Evolutionary conservation across 2,888 invertebrate genomes (phyloP).

Genomic region (Scaptomyza reducta): DNA sequence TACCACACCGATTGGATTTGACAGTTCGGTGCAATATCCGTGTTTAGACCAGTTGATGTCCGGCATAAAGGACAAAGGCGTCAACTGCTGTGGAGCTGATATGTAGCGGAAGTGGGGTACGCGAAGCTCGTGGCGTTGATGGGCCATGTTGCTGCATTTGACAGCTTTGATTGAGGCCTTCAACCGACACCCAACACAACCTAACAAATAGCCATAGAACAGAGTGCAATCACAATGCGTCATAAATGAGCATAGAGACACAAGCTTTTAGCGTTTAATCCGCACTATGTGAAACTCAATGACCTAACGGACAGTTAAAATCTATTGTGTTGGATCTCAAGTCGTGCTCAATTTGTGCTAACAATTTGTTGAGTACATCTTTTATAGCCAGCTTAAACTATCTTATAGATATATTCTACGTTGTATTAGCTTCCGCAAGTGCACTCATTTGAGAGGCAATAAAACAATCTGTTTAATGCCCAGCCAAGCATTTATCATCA

Average conservation of each 20-base stretch:
- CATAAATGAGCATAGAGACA: constrained; percentile 37
- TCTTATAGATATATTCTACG: not conserved
- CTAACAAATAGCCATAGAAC: constrained; percentile 49
- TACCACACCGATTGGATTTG: constrained; percentile 28
- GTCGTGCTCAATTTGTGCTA: constrained; percentile 15
- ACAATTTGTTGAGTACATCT: constrained; percentile 44
- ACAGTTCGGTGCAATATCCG: constrained; percentile 38
- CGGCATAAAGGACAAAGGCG: constrained; percentile 14
- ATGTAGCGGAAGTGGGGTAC: constrained; percentile 4
- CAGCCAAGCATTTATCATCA: constrained; percentile 53
- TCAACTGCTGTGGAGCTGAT: not conserved
- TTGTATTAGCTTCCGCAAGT: not conserved
- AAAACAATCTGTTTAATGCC: constrained; percentile 53
- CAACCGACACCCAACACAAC: constrained; percentile 24
- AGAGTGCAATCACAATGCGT: constrained; percentile 23
- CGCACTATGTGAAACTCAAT: constrained; percentile 6
- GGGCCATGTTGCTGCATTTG: constrained; percentile 61
- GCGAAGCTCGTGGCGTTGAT: constrained; percentile 41
- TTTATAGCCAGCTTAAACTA: constrained; percentile 23
- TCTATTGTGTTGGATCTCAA: not conserved
- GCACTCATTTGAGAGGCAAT: constrained; percentile 31
- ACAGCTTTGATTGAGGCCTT: constrained; percentile 74
- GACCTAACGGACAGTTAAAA: constrained; percentile 1
- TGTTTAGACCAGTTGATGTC: constrained; percentile 34
- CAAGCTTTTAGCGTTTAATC: constrained; percentile 35